A percentile compares a stretch with the other conserved stretches of the same genome.
phyloP scores from a whole-genome alignment of 2,888 invertebrate genomes.

The Geotrupes spiniger region DNA sequence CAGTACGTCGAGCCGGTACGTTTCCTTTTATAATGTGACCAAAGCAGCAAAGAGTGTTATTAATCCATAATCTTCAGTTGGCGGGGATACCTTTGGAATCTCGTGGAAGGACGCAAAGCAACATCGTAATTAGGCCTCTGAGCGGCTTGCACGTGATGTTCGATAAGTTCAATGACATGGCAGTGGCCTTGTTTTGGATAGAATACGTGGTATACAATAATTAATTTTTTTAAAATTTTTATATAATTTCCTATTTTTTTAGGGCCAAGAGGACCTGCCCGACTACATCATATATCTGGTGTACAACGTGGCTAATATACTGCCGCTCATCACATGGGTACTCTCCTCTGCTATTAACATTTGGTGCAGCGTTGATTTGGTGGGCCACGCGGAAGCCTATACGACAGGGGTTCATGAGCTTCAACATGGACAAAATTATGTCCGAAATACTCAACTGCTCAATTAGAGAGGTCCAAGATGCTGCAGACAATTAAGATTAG shows the following conservation, averaged over 20 bases:
- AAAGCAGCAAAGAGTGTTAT: no score
- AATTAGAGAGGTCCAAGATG: no score
- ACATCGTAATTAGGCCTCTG: slow-evolving; percentile 60
- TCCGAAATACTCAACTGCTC: no score
- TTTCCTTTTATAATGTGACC: slow-evolving; percentile 8
- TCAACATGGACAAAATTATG: background rate
- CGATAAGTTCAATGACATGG: slow-evolving; percentile 56
- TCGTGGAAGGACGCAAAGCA: slow-evolving; percentile 65
- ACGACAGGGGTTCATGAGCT: background rate
- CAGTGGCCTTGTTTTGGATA: slow-evolving; percentile 69
- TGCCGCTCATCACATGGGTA: slow-evolving; percentile 47
- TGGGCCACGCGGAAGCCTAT: background rate
- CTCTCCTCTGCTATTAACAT: slow-evolving; percentile 17
- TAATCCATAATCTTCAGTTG: slow-evolving; percentile 50
- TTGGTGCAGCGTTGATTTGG: background rate
- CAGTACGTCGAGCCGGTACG: slow-evolving; percentile 69
- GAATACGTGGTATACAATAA: no score
- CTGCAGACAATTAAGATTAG: no score
- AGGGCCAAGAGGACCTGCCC: slow-evolving; percentile 47
- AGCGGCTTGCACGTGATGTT: slow-evolving; percentile 54
- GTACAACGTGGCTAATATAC: slow-evolving; percentile 53
- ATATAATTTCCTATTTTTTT: no score
- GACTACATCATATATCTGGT: slow-evolving; percentile 51
- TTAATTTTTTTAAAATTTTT: no score
- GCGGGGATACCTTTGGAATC: slow-evolving; percentile 65